Evolutionary conservation across 2,797 vertebrate genomes (phyloP), one percentile per base, ranked within the genome.

Genomic region (Mycteria americana): DNA sequence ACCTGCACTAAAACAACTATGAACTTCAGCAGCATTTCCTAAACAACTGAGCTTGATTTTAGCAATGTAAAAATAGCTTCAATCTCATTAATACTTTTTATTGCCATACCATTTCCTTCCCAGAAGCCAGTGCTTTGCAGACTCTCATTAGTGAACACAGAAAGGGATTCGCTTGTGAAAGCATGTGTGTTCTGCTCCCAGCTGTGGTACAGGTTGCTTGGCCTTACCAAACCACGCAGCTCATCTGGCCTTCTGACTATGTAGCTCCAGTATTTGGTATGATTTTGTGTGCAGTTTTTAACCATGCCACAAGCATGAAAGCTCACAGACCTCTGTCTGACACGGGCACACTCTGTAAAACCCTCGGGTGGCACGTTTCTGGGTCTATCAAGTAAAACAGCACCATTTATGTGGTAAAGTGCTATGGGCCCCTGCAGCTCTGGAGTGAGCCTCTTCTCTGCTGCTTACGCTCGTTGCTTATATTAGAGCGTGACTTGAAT

Each of bases 311-410:
- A 24, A 68, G 45, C 25, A 37, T 11, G 17, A 76, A 85, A 91
- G 7, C 43, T 88, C 15, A 5, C 19, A 74, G 35, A n/a, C 53
- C 28, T 80, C 60, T 39, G 11, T 13, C 73, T 80, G 75, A 31
- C 7, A 8, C 13, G 46, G 83, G 27, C 54, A 59, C 17, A 27
- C 3, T 5, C 67, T 46, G 35, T 54, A 64, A 89, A 87, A 35
- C 22, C 45, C 19, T 46, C 0, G 0, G 21, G 13, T 21, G 27
- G 24, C 48, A 70, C 10, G 1, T 51, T 85, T 77, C 53, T 39
- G 41, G 21, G 13, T 48, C 23, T 70, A 30, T 22, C 13, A 39
- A 50, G 19, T 39, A 11, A 68, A 77, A 11, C 7, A 28, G 30
- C 16, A 51, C 11, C 28, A 48, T 25, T 10, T 23, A 7, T 2